A percentile compares a stretch with the other conserved stretches of the same genome.
Evolutionary conservation across 2,888 invertebrate genomes (phyloP).

Genomic region (Synergus itoensis): DNA sequence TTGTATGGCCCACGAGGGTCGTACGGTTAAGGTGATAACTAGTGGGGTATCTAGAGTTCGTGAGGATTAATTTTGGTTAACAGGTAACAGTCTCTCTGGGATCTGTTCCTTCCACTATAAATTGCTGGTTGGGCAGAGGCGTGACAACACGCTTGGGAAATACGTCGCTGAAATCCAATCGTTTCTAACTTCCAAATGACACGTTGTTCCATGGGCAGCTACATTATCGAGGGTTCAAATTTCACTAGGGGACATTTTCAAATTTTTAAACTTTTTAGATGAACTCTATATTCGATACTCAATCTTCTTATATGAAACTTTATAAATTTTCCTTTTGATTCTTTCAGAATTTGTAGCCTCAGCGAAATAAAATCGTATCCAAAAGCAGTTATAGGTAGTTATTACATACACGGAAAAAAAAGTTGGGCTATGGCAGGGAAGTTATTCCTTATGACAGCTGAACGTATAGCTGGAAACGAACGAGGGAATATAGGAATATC

Average conservation of each 20-base stretch:
- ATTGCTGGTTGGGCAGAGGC: conserved; percentile 60
- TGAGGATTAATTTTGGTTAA: conserved; percentile 71
- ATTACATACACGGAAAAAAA: too few relatives aligned
- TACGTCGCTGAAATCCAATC: conserved; percentile 62
- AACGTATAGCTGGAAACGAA: too few relatives aligned
- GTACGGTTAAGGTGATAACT: conserved; percentile 44
- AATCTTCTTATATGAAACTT: not conserved
- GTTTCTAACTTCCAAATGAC: conserved; percentile 34
- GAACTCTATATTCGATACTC: not conserved
- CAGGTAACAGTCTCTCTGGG: conserved; percentile 71
- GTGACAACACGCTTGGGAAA: conserved; percentile 72
- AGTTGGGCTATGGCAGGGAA: too few relatives aligned
- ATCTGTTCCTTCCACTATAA: conserved; percentile 57
- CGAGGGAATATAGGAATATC: too few relatives aligned
- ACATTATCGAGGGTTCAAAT: conserved; percentile 17
- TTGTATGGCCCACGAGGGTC: conserved; percentile 43
- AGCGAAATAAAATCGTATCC: too few relatives aligned
- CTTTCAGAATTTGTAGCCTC: too few relatives aligned
- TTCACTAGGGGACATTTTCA: conserved; percentile 13
- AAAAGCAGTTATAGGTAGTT: too few relatives aligned
- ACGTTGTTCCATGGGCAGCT: conserved; percentile 2
- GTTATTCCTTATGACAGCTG: too few relatives aligned
- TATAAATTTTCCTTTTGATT: too few relatives aligned
- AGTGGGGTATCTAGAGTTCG: conserved; percentile 42
- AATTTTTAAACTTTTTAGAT: conserved; percentile 13